phyloP scores from a whole-genome alignment of 2,888 invertebrate species.

The Yponomeuta malinellus region DNA sequence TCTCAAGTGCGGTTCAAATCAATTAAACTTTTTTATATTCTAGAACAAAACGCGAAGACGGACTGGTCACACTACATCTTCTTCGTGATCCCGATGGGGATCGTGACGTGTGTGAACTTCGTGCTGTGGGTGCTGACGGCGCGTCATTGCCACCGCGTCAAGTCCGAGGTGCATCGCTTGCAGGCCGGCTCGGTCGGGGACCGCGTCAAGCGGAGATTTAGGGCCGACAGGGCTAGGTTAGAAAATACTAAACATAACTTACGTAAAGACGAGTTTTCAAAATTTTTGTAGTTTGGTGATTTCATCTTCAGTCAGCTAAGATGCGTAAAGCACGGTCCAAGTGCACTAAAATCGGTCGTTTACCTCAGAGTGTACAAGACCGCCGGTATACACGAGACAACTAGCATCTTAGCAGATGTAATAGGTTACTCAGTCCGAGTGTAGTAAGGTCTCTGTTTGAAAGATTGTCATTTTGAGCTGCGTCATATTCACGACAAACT shows the following conservation, averaged over 20 bases:
- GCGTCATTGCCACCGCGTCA: slow-evolving; percentile 81
- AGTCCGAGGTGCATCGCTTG: slow-evolving; percentile 83
- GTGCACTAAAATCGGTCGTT: too few relatives aligned
- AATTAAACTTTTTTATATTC: neutral
- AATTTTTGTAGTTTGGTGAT: too few relatives aligned
- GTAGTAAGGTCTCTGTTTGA: too few relatives aligned
- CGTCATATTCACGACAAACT: too few relatives aligned
- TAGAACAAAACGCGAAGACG: slow-evolving; percentile 49
- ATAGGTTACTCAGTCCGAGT: too few relatives aligned
- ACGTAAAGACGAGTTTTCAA: too few relatives aligned
- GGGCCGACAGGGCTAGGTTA: slow-evolving; percentile 82
- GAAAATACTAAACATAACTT: neutral
- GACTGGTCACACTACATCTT: slow-evolving; percentile 75
- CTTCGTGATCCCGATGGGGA: slow-evolving; percentile 79
- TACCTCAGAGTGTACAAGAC: too few relatives aligned
- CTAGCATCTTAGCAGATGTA: too few relatives aligned
- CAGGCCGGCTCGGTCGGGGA: slow-evolving; percentile 79
- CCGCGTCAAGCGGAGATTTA: slow-evolving; percentile 76
- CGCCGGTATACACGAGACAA: too few relatives aligned
- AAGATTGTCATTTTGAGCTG: too few relatives aligned
- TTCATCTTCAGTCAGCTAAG: too few relatives aligned
- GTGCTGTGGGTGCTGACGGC: slow-evolving; percentile 81
- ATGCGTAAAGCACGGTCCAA: too few relatives aligned
- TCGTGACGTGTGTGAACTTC: slow-evolving; percentile 79
- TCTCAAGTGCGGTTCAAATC: neutral